Conservation (phyloP, 2,888 invertebrate genomes). For the Tenthredo notha region DNA sequence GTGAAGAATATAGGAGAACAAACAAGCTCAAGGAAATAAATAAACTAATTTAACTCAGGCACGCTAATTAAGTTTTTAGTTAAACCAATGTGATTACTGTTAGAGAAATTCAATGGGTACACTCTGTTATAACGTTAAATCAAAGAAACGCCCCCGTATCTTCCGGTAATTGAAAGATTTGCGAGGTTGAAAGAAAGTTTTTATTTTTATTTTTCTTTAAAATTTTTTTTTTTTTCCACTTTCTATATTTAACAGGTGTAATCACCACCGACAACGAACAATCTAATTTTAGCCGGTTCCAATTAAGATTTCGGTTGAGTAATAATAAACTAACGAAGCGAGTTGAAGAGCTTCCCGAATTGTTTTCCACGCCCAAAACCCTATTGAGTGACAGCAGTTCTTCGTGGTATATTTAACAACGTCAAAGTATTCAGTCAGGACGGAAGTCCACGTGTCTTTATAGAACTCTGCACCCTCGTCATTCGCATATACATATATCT, state of each 20-base stretch:
- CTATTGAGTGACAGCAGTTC: conserved; percentile 45
- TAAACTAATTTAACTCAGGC: conserved; percentile 42
- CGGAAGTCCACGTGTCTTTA: conserved; percentile 16
- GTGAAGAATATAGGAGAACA: conserved; percentile 34
- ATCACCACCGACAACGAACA: background rate
- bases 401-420: conserved; percentile 33
- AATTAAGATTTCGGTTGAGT: conserved; percentile 27
- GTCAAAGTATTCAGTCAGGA: conserved; percentile 3
- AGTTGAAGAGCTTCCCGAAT: conserved; percentile 21
- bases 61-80: conserved; percentile 48
- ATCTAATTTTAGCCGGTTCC: conserved; percentile 10
- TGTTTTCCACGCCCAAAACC: background rate
- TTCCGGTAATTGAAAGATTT: conserved; percentile 38
- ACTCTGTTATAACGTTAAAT: conserved; percentile 15
- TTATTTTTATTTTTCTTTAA: background rate
- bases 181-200: conserved; percentile 10
- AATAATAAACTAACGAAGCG: conserved; percentile 42
- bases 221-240: background rate
- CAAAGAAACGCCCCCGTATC: conserved; percentile 11
- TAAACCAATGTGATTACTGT: conserved; percentile 42
- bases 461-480: background rate
- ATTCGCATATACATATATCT: background rate
- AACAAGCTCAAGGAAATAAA: conserved; percentile 31
- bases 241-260: conserved; percentile 8
- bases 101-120: conserved; percentile 10